Conservation (phyloP, 2,113 vertebrate genomes). For the Pseudolaguvia tuberculata region DNA sequence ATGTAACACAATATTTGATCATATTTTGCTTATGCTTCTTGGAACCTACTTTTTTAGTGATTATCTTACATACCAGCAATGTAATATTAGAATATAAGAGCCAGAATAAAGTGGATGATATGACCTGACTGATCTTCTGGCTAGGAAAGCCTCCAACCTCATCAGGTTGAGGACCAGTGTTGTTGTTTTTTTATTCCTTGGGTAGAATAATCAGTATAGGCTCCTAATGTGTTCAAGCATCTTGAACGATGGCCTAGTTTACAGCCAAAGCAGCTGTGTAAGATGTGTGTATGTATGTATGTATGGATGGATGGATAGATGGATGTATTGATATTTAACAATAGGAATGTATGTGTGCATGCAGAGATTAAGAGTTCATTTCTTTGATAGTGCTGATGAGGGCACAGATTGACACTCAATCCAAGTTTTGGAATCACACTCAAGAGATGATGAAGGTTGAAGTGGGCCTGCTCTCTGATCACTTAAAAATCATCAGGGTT, state of each 20-base stretch:
- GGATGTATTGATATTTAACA: slow-evolving; percentile 10
- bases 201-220: slow-evolving; percentile 29
- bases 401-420: slow-evolving; percentile 38
- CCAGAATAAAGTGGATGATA: too few relatives aligned
- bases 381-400: slow-evolving; percentile 47
- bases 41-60: too few relatives aligned
- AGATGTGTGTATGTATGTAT: too few relatives aligned
- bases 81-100: too few relatives aligned
- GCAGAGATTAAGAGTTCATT: slow-evolving; percentile 31
- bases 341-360: slow-evolving; percentile 11
- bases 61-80: too few relatives aligned
- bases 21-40: too few relatives aligned
- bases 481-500: slow-evolving; percentile 15
- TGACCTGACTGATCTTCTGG: neutral
- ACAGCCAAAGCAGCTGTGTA: slow-evolving; percentile 31
- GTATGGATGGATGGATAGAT: neutral
- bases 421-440: slow-evolving; percentile 40
- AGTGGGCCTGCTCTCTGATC: neutral
- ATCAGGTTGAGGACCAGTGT: slow-evolving; percentile 11
- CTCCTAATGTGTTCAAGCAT: slow-evolving; percentile 18
- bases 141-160: slow-evolving; percentile 19
- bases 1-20: too few relatives aligned
- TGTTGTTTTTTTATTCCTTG: slow-evolving; percentile 41
- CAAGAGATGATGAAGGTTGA: slow-evolving; percentile 7
- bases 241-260: slow-evolving; percentile 36